Evolutionary conservation across 92 coral and sea anemone genomes (phyloP).

Genomic region (Virgularia gustaviana): DNA sequence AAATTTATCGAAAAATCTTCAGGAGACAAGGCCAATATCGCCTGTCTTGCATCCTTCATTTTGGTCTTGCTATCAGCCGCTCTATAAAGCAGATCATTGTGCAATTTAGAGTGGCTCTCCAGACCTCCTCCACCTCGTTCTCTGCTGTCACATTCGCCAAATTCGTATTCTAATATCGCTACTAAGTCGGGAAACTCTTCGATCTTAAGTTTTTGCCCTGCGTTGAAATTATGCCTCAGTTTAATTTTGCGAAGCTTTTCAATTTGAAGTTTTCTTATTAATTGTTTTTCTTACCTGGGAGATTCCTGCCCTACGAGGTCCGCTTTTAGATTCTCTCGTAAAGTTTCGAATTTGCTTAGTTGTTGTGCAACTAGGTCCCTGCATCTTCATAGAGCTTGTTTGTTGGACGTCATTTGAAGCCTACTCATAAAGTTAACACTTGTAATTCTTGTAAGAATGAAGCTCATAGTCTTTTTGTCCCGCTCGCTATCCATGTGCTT

Average conservation of each 20-base stretch:
- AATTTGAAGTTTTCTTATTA: constrained; percentile 23
- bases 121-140: constrained; percentile 52
- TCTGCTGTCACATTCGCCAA: constrained; percentile 47
- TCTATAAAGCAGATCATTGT: constrained; percentile 40
- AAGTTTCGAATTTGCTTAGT: constrained; percentile 25
- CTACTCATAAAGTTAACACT: constrained; percentile 45
- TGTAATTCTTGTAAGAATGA: constrained; percentile 30
- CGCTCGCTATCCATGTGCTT: constrained; percentile 49
- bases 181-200: constrained; percentile 50
- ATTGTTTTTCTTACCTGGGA: constrained; percentile 1
- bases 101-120: constrained; percentile 49
- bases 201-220: constrained; percentile 38
- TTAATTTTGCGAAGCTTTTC: constrained; percentile 37
- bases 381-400: constrained; percentile 24
- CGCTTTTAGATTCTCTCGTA: constrained; percentile 32
- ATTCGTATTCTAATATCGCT: constrained; percentile 36
- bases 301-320: constrained; percentile 16
- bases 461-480: constrained; percentile 42
- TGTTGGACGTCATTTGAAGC: constrained; percentile 34
- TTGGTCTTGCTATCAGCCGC: constrained; percentile 48
- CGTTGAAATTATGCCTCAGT: constrained; percentile 30
- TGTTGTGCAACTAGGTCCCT: constrained; percentile 37
- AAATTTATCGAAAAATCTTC: constrained; percentile 34
- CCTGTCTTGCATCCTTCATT: constrained; percentile 51
- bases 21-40: constrained; percentile 46